Evolutionary conservation across 2,113 vertebrate species (phyloP).

Genomic region (Entosphenus tridentatus): DNA sequence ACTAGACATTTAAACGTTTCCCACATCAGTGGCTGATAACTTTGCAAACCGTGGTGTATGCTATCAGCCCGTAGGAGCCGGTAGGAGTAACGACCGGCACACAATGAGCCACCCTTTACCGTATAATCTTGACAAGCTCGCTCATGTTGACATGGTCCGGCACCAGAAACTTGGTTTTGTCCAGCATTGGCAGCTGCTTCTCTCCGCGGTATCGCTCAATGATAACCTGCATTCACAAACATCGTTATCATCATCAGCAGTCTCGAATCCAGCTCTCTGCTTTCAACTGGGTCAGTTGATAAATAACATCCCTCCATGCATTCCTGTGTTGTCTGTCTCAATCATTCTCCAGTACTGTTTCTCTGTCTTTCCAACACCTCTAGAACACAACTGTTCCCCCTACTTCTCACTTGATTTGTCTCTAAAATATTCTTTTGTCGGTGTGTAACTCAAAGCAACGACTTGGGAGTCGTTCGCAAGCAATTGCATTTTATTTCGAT

Average conservation of each 20-base stretch:
- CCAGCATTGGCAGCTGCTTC: constrained; percentile 82
- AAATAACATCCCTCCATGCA: background rate
- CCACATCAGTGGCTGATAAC: too few species aligned
- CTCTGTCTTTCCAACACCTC: background rate
- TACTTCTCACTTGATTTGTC: background rate
- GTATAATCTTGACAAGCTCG: constrained; percentile 93
- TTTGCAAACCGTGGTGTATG: too few species aligned
- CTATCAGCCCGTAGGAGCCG: too few species aligned
- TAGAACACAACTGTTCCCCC: background rate
- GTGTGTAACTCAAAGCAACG: background rate
- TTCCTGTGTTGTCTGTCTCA: background rate
- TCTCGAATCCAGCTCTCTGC: background rate
- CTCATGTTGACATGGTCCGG: constrained; percentile 99
- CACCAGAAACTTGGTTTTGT: constrained; percentile 97
- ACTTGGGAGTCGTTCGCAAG: background rate
- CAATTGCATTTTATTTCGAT: background rate
- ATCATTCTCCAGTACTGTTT: background rate
- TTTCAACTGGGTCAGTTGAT: background rate
- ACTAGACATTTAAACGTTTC: too few species aligned
- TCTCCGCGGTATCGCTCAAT: constrained; percentile 94
- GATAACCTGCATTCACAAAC: constrained; percentile 40
- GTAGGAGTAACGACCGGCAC: too few species aligned
- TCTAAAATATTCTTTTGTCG: background rate
- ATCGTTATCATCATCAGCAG: background rate
- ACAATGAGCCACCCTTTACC: constrained; percentile 24